A percentile compares a stretch with the other conserved stretches of the same genome.
These are phyloP conservation scores for Synanceia verrucosa DNA, from an alignment of 2,797 vertebrate species.

Conservation along the genomic window DNA sequence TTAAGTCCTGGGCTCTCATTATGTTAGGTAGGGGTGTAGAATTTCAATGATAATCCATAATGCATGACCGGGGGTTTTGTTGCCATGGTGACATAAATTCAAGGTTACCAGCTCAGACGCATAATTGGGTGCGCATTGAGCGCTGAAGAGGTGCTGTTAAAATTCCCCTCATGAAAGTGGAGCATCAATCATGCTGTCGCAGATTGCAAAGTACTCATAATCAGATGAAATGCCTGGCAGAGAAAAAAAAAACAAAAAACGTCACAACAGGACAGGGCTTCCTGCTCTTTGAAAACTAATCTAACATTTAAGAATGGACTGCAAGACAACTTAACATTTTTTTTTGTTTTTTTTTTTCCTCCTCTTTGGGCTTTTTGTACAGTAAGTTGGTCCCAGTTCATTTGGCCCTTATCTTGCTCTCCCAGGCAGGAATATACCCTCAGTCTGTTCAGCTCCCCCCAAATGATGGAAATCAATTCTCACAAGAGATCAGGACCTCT, in stretches of 20 bases:
- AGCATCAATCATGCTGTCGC: slow-evolving; percentile 98
- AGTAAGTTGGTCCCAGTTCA: slow-evolving; percentile 78
- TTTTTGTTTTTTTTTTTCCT: slow-evolving; percentile 33
- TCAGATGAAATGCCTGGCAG: slow-evolving; percentile 90
- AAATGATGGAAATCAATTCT: slow-evolving; percentile 86
- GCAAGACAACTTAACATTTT: slow-evolving; percentile 49
- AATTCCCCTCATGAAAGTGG: slow-evolving; percentile 98
- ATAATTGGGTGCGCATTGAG: slow-evolving; percentile 99
- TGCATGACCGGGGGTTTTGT: slow-evolving; percentile 99
- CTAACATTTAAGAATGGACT: slow-evolving; percentile 55
- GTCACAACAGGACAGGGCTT: slow-evolving; percentile 83
- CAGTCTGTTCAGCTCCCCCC: slow-evolving; percentile 61
- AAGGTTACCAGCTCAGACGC: slow-evolving; percentile 99
- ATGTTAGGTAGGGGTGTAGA: slow-evolving; percentile 99
- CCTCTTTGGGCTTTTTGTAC: slow-evolving; percentile 35
- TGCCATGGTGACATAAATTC: slow-evolving; percentile 99
- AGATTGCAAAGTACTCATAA: slow-evolving; percentile 95
- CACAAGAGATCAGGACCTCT: slow-evolving; percentile 83
- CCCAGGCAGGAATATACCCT: slow-evolving; percentile 74
- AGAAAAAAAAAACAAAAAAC: slow-evolving; percentile 83
- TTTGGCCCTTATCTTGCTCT: slow-evolving; percentile 80
- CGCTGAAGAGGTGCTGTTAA: slow-evolving; percentile 98
- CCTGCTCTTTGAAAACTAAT: slow-evolving; percentile 64
- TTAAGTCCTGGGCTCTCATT: slow-evolving; percentile 99
- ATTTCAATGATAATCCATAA: slow-evolving; percentile 99